Percentiles rank a stretch among this genome's conserved stretches.
Conservation (phyloP, 2,888 invertebrate species). For the Ochlodes sylvanus region DNA sequence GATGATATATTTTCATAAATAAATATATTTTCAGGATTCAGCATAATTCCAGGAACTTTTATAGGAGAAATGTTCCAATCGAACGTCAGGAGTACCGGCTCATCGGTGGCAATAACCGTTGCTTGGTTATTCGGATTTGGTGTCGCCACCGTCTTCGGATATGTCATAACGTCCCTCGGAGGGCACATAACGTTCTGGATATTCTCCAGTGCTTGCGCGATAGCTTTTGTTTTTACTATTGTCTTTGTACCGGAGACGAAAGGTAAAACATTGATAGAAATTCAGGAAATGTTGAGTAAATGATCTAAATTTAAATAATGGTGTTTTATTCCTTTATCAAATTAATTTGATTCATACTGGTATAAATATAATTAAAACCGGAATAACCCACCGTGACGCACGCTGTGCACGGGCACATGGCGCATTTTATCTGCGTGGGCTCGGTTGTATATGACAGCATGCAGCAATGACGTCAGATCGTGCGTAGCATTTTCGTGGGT, state of each 20-base stretch:
- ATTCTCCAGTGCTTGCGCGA: conserved; percentile 71
- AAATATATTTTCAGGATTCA: conserved; percentile 48
- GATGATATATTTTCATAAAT: conserved; percentile 21
- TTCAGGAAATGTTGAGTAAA: conserved; percentile 84
- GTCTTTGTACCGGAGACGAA: conserved; percentile 91
- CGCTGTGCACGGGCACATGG: too few relatives aligned
- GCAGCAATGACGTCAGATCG: too few relatives aligned
- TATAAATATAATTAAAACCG: too few relatives aligned
- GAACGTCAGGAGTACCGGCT: conserved; percentile 48
- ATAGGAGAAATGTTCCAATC: conserved; percentile 48
- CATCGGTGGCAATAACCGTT: conserved; percentile 42
- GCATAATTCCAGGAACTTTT: conserved; percentile 45
- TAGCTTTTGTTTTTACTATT: conserved; percentile 87
- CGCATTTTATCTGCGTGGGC: too few relatives aligned
- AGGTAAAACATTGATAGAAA: conserved; percentile 90
- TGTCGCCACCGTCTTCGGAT: conserved; percentile 44
- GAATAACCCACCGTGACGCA: too few relatives aligned
- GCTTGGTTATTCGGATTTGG: conserved; percentile 44
- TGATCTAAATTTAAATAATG: conserved; percentile 10
- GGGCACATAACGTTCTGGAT: conserved; percentile 86
- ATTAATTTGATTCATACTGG: too few relatives aligned
- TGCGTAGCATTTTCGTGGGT: too few relatives aligned
- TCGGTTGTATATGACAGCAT: too few relatives aligned
- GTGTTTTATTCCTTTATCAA: too few relatives aligned
- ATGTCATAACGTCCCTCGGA: conserved; percentile 70